phyloP scores from a whole-genome alignment of 2,797 vertebrate genomes.

The Poeciliopsis infans region DNA sequence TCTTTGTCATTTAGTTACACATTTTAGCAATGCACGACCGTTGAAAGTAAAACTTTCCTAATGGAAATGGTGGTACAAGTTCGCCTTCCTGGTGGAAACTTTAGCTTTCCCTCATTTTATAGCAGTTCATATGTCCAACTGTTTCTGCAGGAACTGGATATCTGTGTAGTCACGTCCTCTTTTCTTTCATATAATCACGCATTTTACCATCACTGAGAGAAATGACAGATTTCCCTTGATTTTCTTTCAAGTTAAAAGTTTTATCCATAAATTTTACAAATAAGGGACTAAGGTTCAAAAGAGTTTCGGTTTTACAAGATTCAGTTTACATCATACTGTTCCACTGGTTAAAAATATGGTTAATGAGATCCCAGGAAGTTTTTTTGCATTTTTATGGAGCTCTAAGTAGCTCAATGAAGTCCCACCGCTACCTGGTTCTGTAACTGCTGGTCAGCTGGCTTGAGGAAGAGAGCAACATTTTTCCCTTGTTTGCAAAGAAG shows the following conservation, averaged over 20 bases:
- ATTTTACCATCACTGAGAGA: not conserved
- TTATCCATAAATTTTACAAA: not conserved
- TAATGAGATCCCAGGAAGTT: not conserved
- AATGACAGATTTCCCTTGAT: not conserved
- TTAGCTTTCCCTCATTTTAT: not conserved
- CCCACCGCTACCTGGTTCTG: not conserved
- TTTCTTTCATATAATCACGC: not conserved
- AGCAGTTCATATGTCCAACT: not conserved
- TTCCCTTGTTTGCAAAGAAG: not conserved
- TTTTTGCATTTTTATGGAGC: not conserved
- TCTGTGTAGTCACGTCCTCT: not conserved
- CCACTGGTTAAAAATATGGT: not conserved
- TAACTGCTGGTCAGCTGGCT: not conserved
- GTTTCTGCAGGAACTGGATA: not conserved
- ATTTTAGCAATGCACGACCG: not conserved
- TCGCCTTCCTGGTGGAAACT: not conserved
- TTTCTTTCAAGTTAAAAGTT: not conserved
- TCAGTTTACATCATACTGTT: not conserved
- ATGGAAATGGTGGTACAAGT: not conserved
- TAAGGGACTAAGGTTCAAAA: not conserved
- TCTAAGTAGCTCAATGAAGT: not conserved
- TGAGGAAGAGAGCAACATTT: not conserved
- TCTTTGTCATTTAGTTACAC: not conserved
- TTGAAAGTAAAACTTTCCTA: not conserved
- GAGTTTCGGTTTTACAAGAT: not conserved